phyloP scores from a whole-genome alignment of 2,797 vertebrate genomes.

The Tarsius wallacei region DNA sequence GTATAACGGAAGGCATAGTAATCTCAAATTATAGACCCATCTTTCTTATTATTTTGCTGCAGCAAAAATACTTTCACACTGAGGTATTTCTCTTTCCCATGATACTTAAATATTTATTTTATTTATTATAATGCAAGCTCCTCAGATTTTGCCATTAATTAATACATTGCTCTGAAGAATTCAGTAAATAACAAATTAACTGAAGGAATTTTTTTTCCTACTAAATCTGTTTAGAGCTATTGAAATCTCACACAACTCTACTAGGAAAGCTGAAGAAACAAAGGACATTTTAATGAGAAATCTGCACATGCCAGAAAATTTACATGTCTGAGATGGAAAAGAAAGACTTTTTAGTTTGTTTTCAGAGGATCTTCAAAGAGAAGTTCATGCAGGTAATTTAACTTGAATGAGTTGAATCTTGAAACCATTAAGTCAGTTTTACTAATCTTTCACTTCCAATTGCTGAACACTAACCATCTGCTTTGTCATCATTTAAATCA shows the following conservation, averaged over 20 bases:
- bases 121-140: conserved; percentile 21
- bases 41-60: not conserved
- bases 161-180: not conserved
- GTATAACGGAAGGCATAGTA: conserved; percentile 34
- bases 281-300: conserved; percentile 60
- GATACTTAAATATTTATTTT: conserved; percentile 10
- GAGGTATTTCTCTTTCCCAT: not conserved
- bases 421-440: conserved; percentile 40
- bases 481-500: conserved; percentile 74
- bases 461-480: conserved; percentile 64
- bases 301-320: not conserved
- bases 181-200: conserved; percentile 51
- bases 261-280: not conserved
- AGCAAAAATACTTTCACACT: conserved; percentile 29
- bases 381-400: conserved; percentile 55
- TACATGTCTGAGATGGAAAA: not conserved
- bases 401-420: conserved; percentile 54
- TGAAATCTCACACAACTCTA: conserved; percentile 54
- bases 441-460: conserved; percentile 36
- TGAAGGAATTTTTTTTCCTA: not conserved
- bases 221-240: conserved; percentile 6
- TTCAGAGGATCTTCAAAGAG: conserved; percentile 31
- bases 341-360: conserved; percentile 41
- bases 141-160: conserved; percentile 29
- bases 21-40: not conserved